Evolutionary conservation across 53 echinoderm and acorn worm species (phyloP).

Genomic region (Echinarachnius parma): DNA sequence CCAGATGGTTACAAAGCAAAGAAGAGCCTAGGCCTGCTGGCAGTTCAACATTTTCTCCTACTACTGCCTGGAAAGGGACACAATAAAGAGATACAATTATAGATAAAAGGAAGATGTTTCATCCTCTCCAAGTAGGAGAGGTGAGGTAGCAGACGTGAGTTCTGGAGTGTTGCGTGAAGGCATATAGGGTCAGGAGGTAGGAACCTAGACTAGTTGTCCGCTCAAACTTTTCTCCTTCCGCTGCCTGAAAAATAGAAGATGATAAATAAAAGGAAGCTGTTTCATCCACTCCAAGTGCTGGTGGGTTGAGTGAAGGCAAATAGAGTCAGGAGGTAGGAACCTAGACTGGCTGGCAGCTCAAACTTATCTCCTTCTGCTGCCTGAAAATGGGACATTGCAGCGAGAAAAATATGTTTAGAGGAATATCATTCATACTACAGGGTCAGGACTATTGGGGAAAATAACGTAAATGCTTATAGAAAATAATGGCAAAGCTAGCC

Average conservation of each 20-base stretch:
- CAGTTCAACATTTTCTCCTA: too few relatives aligned
- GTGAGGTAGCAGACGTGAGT: conserved; percentile 84
- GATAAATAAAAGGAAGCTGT: too few relatives aligned
- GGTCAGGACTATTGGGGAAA: too few relatives aligned
- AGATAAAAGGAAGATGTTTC: neutral
- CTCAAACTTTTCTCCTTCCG: conserved; percentile 49
- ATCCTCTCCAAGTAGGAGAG: conserved; percentile 43
- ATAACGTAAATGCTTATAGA: too few relatives aligned
- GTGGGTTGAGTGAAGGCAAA: conserved; percentile 80
- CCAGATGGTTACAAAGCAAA: too few relatives aligned
- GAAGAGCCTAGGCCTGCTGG: too few relatives aligned
- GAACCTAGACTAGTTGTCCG: conserved; percentile 64
- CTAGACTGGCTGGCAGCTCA: conserved; percentile 63
- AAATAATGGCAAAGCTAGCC: too few relatives aligned
- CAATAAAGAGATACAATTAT: neutral
- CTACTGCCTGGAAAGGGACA: neutral
- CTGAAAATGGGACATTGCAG: too few relatives aligned
- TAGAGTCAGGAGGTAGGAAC: conserved; percentile 64
- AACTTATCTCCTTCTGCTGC: conserved; percentile 48
- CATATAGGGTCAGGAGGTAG: conserved; percentile 69
- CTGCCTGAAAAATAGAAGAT: too few relatives aligned
- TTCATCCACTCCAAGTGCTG: conserved; percentile 73
- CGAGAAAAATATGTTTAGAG: too few relatives aligned
- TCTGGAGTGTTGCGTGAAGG: conserved; percentile 86
- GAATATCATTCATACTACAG: too few relatives aligned